phyloP scores from a whole-genome alignment of 2,797 vertebrate genomes.

The Ctenochaetus hawaiiensis region DNA sequence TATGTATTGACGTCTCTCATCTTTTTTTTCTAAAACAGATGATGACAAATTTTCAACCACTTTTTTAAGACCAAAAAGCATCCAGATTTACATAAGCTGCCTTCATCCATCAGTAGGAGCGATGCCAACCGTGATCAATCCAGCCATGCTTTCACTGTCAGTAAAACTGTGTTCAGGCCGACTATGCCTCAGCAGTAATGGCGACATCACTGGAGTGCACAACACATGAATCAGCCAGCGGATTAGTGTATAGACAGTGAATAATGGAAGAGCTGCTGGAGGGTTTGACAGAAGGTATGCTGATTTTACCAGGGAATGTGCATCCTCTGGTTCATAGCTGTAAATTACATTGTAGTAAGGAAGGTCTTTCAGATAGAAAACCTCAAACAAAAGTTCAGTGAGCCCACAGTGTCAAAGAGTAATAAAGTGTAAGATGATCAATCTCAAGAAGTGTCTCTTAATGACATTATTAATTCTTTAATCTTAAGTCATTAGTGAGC shows the following conservation, averaged over 20 bases:
- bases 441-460: constrained; percentile 9
- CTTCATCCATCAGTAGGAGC: constrained; percentile 33
- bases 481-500: not conserved
- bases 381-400: not conserved
- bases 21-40: not conserved
- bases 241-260: constrained; percentile 44
- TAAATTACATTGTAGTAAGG: not conserved
- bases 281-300: constrained; percentile 21
- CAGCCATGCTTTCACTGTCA: constrained; percentile 19
- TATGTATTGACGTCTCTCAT: not conserved
- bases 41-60: constrained; percentile 12
- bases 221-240: constrained; percentile 49
- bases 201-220: constrained; percentile 25
- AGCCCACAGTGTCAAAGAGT: not conserved
- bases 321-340: constrained; percentile 28
- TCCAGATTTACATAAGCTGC: constrained; percentile 13
- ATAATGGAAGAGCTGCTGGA: constrained; percentile 35
- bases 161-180: constrained; percentile 39
- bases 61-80: constrained; percentile 30
- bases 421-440: constrained; percentile 19
- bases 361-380: too few relatives aligned
- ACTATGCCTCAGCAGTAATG: constrained; percentile 37
- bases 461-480: not conserved
- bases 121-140: constrained; percentile 43
- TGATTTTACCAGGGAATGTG: constrained; percentile 12